These are phyloP conservation scores for Syrrhaptes paradoxus DNA, from an alignment of 2,113 vertebrate species.

Conservation along the genomic window DNA sequence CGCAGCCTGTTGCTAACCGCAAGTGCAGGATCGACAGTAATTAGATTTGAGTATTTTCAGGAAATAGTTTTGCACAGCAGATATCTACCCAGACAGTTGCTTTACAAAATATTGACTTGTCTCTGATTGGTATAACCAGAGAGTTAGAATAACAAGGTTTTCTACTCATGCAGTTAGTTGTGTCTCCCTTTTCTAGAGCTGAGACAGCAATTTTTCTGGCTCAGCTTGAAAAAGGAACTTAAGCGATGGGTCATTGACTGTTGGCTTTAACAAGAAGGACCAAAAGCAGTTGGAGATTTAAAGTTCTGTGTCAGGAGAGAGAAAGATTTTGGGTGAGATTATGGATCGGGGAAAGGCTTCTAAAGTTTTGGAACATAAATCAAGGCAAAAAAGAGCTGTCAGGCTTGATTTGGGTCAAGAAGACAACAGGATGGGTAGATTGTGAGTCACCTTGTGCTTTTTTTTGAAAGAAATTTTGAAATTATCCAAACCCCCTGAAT, in stretches of 20 bases:
- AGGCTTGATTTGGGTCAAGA: neutral
- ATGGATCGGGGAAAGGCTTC: neutral
- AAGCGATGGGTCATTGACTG: neutral
- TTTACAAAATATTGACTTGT: neutral
- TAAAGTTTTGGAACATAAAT: neutral
- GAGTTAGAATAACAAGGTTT: neutral
- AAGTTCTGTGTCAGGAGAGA: neutral
- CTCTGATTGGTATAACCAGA: neutral
- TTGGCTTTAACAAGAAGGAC: neutral
- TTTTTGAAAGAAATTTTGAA: neutral
- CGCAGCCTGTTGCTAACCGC: neutral
- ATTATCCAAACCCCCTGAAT: neutral
- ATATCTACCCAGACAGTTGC: neutral
- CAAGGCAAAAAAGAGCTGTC: neutral
- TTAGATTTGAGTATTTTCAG: neutral
- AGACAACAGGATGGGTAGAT: neutral
- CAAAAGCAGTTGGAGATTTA: neutral
- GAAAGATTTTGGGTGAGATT: neutral
- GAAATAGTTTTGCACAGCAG: neutral
- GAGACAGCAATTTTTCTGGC: neutral
- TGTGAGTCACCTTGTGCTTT: neutral
- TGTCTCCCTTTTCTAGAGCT: neutral
- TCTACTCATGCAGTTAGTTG: neutral
- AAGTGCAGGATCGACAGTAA: neutral
- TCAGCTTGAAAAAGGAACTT: neutral